Percentiles rank a stretch among this genome's conserved stretches.
Evolutionary conservation across 2,888 invertebrate species (phyloP).

Genomic region (Dinocampus coccinellae): DNA sequence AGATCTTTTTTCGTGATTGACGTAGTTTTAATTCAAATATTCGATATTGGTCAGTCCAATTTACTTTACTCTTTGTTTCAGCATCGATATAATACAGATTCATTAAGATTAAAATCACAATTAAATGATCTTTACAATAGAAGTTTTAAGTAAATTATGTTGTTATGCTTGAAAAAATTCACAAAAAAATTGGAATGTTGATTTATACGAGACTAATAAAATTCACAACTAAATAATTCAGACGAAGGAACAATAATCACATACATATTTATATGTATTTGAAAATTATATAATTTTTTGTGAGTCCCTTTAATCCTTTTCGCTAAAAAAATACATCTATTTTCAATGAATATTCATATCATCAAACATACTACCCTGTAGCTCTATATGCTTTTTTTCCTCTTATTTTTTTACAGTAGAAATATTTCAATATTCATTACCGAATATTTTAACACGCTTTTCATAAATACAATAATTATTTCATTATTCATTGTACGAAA

Average conservation of each 20-base stretch:
- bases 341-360: slow-evolving; percentile 13
- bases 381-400: neutral
- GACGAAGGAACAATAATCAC: neutral
- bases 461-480: neutral
- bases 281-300: neutral
- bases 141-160: neutral
- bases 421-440: neutral
- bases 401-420: neutral
- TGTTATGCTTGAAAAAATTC: neutral
- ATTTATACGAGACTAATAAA: neutral
- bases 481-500: too few relatives aligned
- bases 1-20: neutral
- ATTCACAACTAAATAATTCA: neutral
- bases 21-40: neutral
- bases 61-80: neutral
- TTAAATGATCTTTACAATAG: neutral
- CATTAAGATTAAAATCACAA: neutral
- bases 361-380: slow-evolving; percentile 26
- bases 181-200: neutral
- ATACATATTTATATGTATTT: neutral
- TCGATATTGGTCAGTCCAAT: neutral
- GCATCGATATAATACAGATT: too few relatives aligned
- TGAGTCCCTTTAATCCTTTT: neutral
- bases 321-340: slow-evolving; percentile 9
- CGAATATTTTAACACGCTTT: neutral